phyloP scores from a whole-genome alignment of 2,113 vertebrate genomes.

The Myotis yumanensis region DNA sequence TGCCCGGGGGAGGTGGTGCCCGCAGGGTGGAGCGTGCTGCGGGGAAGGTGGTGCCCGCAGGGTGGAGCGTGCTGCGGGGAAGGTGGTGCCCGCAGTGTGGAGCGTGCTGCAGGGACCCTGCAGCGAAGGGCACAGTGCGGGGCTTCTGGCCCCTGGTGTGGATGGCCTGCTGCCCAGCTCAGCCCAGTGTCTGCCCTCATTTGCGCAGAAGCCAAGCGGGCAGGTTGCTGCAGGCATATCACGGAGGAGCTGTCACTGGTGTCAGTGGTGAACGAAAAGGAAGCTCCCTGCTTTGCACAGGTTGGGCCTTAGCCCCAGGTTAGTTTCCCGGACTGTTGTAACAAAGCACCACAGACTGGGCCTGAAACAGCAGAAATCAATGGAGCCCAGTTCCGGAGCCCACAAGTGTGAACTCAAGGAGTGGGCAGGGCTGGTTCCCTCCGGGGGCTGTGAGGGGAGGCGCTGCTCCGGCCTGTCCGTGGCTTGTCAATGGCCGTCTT shows the following conservation, averaged over 20 bases:
- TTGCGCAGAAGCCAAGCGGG: not conserved
- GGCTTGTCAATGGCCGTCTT: accelerated
- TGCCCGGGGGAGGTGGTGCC: not conserved
- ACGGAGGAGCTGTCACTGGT: not conserved
- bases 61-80: not conserved
- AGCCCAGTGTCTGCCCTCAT: not conserved
- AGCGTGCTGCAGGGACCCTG: not conserved
- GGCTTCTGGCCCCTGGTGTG: not conserved
- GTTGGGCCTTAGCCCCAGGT: not conserved
- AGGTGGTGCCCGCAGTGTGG: not conserved
- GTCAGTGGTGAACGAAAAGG: not conserved
- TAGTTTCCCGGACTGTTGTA: not conserved
- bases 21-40: not conserved
- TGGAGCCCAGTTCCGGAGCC: not conserved
- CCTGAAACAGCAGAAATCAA: not conserved
- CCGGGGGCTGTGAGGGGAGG: accelerated
- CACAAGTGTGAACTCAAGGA: not conserved
- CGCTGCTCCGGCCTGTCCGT: accelerated
- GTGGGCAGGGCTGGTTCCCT: not conserved
- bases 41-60: not conserved
- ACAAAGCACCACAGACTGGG: not conserved
- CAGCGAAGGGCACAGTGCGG: not conserved
- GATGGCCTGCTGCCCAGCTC: conserved; percentile 19
- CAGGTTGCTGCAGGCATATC: not conserved
- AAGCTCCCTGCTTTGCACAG: not conserved